A percentile compares a stretch with the other conserved stretches of the same genome.
Evolutionary conservation across 2,797 vertebrate species (phyloP).

Genomic region (Anas bahamensis): DNA sequence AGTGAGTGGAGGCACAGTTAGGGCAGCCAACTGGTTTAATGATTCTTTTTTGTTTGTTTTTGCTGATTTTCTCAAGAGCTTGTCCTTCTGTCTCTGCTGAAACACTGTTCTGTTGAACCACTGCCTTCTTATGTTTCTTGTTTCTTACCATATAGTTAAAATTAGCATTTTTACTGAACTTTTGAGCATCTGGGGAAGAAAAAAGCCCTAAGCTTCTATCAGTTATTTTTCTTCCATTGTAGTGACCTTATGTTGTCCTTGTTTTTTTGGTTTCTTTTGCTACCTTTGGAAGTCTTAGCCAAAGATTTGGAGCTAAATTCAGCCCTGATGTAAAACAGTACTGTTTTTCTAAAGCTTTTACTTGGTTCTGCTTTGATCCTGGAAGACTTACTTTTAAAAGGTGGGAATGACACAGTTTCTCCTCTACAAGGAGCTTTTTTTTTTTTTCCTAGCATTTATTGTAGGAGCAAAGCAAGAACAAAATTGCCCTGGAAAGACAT

Average conservation of each 20-base stretch:
- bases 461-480: slow-evolving; percentile 29
- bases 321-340: slow-evolving; percentile 57
- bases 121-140: neutral
- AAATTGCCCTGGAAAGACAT: slow-evolving; percentile 39
- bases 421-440: slow-evolving; percentile 22
- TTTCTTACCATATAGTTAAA: neutral
- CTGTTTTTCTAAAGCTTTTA: slow-evolving; percentile 52
- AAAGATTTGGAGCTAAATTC: slow-evolving; percentile 61
- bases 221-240: neutral
- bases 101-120: neutral
- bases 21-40: neutral
- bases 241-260: slow-evolving; percentile 65
- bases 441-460: slow-evolving; percentile 45
- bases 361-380: slow-evolving; percentile 45
- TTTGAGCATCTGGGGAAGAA: neutral
- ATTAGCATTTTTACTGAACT: neutral
- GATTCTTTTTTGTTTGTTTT: neutral
- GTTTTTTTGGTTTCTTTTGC: slow-evolving; percentile 17
- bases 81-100: neutral
- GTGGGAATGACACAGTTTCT: slow-evolving; percentile 54
- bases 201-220: neutral
- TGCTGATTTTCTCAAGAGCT: neutral
- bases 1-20: neutral
- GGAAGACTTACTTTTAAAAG: slow-evolving; percentile 51
- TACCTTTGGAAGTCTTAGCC: slow-evolving; percentile 43